Conservation (phyloP, 2,797 vertebrate species). For the Coregonus sp. region DNA sequence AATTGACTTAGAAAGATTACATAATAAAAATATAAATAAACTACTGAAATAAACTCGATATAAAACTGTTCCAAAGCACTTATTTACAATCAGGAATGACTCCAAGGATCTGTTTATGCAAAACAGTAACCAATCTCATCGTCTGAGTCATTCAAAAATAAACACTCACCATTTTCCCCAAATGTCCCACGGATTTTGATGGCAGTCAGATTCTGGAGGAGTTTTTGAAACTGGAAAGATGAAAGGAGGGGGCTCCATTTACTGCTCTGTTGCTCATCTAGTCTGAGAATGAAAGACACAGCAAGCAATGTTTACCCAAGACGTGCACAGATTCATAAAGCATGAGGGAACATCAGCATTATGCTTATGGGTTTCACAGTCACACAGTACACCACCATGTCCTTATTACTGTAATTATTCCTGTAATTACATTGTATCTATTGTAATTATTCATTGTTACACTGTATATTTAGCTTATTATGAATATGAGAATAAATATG, state of each 20-base stretch:
- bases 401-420: not conserved
- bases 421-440: too few relatives aligned
- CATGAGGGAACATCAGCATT: too few relatives aligned
- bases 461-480: too few relatives aligned
- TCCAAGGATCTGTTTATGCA: not conserved
- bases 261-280: constrained; percentile 82
- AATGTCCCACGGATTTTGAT: constrained; percentile 88
- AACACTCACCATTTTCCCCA: constrained; percentile 82
- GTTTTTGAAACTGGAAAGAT: constrained; percentile 79
- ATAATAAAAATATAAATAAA: not conserved
- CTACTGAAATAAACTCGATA: not conserved
- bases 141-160: not conserved
- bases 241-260: constrained; percentile 86
- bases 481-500: too few relatives aligned
- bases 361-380: not conserved
- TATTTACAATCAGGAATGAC: not conserved
- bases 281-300: constrained; percentile 58
- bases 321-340: too few relatives aligned
- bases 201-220: constrained; percentile 89
- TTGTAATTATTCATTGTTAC: too few relatives aligned
- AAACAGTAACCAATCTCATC: not conserved
- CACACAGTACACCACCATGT: not conserved
- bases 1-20: not conserved
- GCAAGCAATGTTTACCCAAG: not conserved
- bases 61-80: not conserved